These are phyloP conservation scores for Apis mellifera DNA, from an alignment of 1,140 invertebrate genomes.

Conservation along the genomic window Amel_HAv3.1 CM009938.2:10884001-10884500, in stretches of 20 bases:
- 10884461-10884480: conserved; percentile 48
- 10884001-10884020: too few species aligned
- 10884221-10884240: too few species aligned
- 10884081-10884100: too few species aligned
- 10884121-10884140: too few species aligned
- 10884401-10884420: conserved; percentile 57
- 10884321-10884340: conserved; percentile 33
- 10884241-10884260: neutral
- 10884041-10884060: too few species aligned
- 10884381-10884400: conserved; percentile 59
- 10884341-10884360: conserved; percentile 56
- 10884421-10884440: conserved; percentile 44
- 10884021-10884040: too few species aligned
- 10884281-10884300: neutral
- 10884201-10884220: too few species aligned
- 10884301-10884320: conserved; percentile 49
- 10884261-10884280: conserved; percentile 8
- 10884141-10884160: too few species aligned
- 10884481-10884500: conserved; percentile 61
- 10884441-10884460: conserved; percentile 64
- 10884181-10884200: too few species aligned
- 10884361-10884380: conserved; percentile 46
- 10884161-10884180: too few species aligned
- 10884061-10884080: too few species aligned
- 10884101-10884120: too few species aligned